Evolutionary conservation across 2,888 invertebrate genomes (phyloP).

Genomic region (Ernsta delagoae): DNA sequence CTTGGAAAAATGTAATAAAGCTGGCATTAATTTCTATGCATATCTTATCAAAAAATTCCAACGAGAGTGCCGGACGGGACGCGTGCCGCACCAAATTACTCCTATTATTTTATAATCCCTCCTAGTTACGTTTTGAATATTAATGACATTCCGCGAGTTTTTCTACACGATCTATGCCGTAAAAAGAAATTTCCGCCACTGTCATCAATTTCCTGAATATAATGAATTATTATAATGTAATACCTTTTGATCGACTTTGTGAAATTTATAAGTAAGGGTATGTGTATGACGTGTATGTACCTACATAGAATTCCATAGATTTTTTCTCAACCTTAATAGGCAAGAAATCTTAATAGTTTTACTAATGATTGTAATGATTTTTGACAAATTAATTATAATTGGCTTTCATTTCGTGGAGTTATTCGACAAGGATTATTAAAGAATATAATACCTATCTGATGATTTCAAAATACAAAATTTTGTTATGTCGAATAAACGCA

Average conservation of each 20-base stretch:
- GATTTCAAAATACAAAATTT: no score
- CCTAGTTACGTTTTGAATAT: conserved; percentile 83
- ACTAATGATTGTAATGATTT: no score
- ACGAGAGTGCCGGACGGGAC: conserved; percentile 53
- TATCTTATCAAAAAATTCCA: conserved; percentile 79
- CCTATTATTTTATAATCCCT: conserved; percentile 85
- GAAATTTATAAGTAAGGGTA: not conserved
- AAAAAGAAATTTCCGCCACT: conserved; percentile 67
- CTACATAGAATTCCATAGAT: no score
- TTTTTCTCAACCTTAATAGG: no score
- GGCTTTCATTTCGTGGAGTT: no score
- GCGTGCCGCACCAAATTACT: conserved; percentile 81
- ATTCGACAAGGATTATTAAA: no score
- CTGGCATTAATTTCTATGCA: conserved; percentile 78
- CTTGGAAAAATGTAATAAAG: conserved; percentile 80
- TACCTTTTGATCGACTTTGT: not conserved
- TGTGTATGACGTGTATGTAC: no score
- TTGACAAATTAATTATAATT: no score
- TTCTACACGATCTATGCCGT: conserved; percentile 69
- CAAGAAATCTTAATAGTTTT: no score
- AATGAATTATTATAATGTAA: no score
- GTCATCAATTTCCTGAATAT: conserved; percentile 58
- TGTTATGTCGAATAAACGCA: no score
- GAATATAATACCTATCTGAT: no score
- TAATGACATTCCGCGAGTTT: conserved; percentile 81